A percentile compares a stretch with the other conserved stretches of the same genome.
Evolutionary conservation across 2,797 vertebrate species (phyloP).

Genomic region (Agapornis canus): DNA sequence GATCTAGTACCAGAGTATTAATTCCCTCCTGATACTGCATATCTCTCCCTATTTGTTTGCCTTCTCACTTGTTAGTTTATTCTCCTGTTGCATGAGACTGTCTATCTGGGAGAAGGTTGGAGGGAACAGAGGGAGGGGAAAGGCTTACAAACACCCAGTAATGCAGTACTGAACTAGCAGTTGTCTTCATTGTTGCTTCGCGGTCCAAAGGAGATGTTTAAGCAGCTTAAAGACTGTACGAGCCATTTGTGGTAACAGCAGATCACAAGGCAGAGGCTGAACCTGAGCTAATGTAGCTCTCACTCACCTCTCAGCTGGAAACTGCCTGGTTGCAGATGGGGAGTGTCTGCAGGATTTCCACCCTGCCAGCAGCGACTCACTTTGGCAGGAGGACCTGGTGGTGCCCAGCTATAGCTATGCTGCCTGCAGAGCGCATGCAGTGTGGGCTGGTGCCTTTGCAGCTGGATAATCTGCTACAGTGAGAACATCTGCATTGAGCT

Average conservation of each 20-base stretch:
- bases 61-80: neutral
- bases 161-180: neutral
- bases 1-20: neutral
- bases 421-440: neutral
- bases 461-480: neutral
- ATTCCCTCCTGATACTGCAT: neutral
- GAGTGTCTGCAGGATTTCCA: neutral
- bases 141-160: neutral
- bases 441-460: neutral
- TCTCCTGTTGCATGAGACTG: neutral
- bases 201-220: neutral
- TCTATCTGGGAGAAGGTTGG: neutral
- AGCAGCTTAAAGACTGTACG: neutral
- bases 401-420: neutral
- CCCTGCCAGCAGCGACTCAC: neutral
- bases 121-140: neutral
- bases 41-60: neutral
- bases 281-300: neutral
- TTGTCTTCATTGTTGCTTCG: neutral
- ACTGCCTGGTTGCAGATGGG: neutral
- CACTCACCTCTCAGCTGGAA: neutral
- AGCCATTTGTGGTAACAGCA: neutral
- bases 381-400: neutral
- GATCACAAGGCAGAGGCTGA: fast-evolving
- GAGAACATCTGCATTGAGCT: neutral